phyloP scores from a whole-genome alignment of 2,113 vertebrate species.

The Desmodus rotundus region DNA sequence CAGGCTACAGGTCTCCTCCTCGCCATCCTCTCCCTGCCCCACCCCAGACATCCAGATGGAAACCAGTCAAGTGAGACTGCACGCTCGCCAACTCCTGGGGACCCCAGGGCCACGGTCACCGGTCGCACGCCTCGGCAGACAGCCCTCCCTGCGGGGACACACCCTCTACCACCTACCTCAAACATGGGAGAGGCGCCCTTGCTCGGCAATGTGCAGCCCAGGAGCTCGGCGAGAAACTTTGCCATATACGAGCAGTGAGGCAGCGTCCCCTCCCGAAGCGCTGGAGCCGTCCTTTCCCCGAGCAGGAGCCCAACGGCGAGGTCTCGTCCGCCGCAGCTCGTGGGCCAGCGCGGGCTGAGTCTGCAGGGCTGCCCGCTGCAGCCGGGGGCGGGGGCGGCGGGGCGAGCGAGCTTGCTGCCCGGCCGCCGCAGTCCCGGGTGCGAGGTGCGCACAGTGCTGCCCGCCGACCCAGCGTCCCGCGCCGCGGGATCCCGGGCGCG shows the following conservation, averaged over 20 bases:
- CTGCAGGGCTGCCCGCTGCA: background rate
- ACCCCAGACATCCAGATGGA: background rate
- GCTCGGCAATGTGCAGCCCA: slow-evolving; percentile 85
- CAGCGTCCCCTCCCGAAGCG: background rate
- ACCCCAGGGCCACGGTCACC: background rate
- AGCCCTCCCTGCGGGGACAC: background rate
- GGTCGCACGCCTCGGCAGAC: background rate
- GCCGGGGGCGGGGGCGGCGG: background rate
- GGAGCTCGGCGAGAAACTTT: slow-evolving; percentile 88
- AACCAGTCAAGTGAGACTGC: background rate
- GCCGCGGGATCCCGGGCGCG: slow-evolving; percentile 44
- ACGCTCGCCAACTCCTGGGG: background rate
- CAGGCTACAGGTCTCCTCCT: background rate
- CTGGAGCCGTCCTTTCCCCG: background rate
- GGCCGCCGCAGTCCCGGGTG: background rate
- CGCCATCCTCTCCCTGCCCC: background rate
- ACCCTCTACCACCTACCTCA: slow-evolving; percentile 80
- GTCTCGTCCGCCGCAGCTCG: background rate
- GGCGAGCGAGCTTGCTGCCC: background rate
- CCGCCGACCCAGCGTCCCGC: slow-evolving; percentile 39
- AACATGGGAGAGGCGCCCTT: slow-evolving; percentile 81
- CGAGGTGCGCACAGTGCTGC: background rate
- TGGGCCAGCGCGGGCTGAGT: background rate
- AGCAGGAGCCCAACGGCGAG: background rate
- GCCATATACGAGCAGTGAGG: slow-evolving; percentile 80